A percentile compares a stretch with the other conserved stretches of the same genome.
These are phyloP conservation scores for Pelmatolapia mariae DNA, from an alignment of 2,113 vertebrate species.

Conservation along the genomic window DNA sequence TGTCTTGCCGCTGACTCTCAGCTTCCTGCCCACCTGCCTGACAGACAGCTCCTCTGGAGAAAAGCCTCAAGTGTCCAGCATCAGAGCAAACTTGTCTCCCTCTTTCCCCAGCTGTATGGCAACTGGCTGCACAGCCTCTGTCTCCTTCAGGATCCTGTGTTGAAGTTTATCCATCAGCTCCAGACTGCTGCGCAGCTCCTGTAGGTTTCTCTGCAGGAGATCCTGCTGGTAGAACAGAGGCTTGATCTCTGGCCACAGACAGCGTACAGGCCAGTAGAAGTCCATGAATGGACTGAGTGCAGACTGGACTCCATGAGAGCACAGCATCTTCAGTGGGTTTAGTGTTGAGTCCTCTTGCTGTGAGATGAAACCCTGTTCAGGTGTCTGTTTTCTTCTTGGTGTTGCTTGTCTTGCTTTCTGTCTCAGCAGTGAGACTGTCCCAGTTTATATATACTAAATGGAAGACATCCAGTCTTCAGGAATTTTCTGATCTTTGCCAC, in stretches of 20 bases:
- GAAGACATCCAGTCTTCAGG: not conserved
- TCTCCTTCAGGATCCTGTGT: constrained; percentile 46
- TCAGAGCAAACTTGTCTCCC: no score
- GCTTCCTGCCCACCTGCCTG: no score
- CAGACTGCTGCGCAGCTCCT: not conserved
- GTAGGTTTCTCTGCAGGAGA: constrained; percentile 30
- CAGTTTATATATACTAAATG: not conserved
- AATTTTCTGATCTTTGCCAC: not conserved
- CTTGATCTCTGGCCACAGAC: constrained; percentile 54
- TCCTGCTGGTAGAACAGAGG: constrained; percentile 55
- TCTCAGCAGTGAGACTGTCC: not conserved
- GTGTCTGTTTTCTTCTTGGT: not conserved
- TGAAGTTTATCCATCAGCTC: constrained; percentile 54
- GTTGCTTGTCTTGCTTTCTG: not conserved
- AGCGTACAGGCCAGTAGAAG: constrained; percentile 25
- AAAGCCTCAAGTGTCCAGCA: no score
- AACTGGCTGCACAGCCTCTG: not conserved
- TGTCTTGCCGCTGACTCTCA: no score
- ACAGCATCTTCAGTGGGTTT: not conserved
- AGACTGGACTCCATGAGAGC: constrained; percentile 8
- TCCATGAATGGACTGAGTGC: not conserved
- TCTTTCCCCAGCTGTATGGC: rapidly evolving
- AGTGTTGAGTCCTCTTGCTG: not conserved
- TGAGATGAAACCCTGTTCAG: not conserved
- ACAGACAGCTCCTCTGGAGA: no score